Percentiles rank a stretch among this genome's conserved stretches.
Evolutionary conservation across 2,113 vertebrate genomes (phyloP).

Genomic region (Tragulus kanchil): DNA sequence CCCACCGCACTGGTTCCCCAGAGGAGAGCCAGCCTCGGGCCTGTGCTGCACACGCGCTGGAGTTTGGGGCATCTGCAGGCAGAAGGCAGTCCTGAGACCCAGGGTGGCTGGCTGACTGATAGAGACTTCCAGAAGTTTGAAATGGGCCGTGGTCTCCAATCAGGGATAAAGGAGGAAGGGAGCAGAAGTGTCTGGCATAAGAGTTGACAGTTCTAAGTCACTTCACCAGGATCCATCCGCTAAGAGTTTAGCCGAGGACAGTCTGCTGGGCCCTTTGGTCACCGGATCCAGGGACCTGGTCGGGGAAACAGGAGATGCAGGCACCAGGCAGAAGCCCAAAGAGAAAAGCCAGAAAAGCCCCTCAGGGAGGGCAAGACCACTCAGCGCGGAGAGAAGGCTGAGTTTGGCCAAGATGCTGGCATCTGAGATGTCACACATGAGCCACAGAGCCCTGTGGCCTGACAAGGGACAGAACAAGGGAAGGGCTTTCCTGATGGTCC

Average conservation of each 20-base stretch:
- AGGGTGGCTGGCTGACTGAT: neutral
- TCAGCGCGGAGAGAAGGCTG: neutral
- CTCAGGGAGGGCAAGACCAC: neutral
- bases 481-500: no score
- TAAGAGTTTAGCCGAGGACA: neutral
- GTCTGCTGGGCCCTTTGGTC: neutral
- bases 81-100: neutral
- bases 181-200: neutral
- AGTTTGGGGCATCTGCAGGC: rapidly evolving
- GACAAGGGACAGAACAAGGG: neutral
- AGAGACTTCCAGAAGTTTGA: neutral
- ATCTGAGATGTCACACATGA: rapidly evolving
- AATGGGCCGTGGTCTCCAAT: neutral
- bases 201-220: neutral
- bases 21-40: neutral
- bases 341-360: neutral
- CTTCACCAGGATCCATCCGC: neutral
- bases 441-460: neutral
- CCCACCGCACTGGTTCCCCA: neutral
- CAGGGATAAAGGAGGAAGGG: neutral
- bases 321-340: neutral
- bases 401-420: neutral
- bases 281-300: neutral
- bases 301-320: neutral
- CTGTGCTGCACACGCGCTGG: neutral